These are phyloP conservation scores for Cynocephalus volans DNA, from an alignment of 2,113 vertebrate species.

Conservation along the genomic window DNA sequence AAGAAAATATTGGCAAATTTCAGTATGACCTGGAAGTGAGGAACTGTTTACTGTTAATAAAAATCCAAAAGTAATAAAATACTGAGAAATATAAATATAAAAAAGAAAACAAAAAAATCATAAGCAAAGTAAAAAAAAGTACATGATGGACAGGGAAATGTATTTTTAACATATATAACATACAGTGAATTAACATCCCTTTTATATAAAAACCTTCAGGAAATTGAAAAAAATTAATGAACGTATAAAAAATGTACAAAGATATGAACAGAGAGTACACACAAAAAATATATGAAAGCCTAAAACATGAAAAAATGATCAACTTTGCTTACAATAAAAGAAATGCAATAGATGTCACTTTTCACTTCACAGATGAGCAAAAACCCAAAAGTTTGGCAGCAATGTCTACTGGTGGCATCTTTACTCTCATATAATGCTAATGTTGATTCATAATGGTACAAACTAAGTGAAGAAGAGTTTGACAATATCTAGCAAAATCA, in stretches of 20 bases:
- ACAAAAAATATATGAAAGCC: not conserved
- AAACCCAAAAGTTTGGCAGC: not conserved
- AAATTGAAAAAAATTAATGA: not conserved
- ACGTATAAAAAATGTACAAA: not conserved
- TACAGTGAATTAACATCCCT: not conserved
- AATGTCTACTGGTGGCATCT: not conserved
- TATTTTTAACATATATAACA: not conserved
- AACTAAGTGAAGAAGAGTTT: not conserved
- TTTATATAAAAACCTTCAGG: not conserved
- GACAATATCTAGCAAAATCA: not conserved
- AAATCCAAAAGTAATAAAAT: not conserved
- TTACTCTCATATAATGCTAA: not conserved
- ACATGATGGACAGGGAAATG: not conserved
- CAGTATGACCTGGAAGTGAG: not conserved
- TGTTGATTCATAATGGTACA: not conserved
- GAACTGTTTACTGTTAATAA: not conserved
- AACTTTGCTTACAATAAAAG: not conserved
- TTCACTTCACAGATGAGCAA: not conserved
- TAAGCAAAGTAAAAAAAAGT: not conserved
- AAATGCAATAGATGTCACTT: not conserved
- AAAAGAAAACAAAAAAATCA: not conserved
- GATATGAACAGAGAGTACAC: not conserved
- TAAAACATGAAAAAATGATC: not conserved
- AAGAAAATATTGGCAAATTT: not conserved
- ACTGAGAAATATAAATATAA: not conserved